These are phyloP conservation scores for Whitmania pigra DNA, from an alignment of 1,140 invertebrate species.

Conservation along the genomic window DNA sequence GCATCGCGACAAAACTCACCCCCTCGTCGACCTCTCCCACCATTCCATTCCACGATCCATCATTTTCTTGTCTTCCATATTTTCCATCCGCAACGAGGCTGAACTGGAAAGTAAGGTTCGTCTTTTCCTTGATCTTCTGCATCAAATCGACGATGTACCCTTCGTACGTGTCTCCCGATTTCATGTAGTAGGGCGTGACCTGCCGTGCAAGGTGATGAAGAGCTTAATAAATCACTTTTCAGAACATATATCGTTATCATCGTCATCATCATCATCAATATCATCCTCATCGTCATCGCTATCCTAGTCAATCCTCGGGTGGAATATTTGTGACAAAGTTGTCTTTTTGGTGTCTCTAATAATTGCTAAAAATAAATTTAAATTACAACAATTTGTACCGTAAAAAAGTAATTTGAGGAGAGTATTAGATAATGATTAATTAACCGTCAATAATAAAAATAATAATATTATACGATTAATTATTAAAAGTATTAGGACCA, in stretches of 20 bases:
- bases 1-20: neutral
- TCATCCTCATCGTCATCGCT: neutral
- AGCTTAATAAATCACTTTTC: too few relatives aligned
- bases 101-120: neutral
- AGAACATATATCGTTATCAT: neutral
- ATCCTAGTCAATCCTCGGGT: neutral
- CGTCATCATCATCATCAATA: slow-evolving; percentile 1
- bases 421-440: too few relatives aligned
- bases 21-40: neutral
- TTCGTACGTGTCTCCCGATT: neutral
- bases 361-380: too few relatives aligned
- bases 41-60: neutral
- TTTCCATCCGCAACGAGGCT: neutral
- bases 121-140: neutral
- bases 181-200: neutral
- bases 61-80: neutral
- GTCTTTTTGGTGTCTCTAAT: too few relatives aligned
- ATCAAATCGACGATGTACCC: neutral
- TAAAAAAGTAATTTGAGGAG: too few relatives aligned
- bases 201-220: neutral
- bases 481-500: too few relatives aligned
- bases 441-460: too few relatives aligned
- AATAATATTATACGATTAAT: too few relatives aligned
- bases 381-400: too few relatives aligned
- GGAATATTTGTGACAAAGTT: too few relatives aligned